These are phyloP conservation scores for Lepus timidus DNA, from an alignment of 2,113 vertebrate genomes.

Conservation along the genomic window DNA sequence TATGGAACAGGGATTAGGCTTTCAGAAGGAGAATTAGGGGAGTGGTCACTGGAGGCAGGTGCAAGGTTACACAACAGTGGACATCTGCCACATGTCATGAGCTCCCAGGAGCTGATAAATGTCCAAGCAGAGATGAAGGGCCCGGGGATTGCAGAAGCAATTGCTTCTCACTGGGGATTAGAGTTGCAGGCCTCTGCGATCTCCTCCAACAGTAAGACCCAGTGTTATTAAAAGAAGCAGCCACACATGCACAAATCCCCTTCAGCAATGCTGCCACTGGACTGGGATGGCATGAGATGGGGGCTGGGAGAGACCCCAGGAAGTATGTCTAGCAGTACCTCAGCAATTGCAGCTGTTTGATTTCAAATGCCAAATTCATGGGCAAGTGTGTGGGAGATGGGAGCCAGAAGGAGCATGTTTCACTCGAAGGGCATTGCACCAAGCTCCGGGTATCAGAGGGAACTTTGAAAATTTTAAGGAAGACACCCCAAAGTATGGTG, in stretches of 20 bases:
- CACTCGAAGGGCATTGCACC: not conserved
- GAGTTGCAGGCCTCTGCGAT: not conserved
- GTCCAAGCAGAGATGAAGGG: not conserved
- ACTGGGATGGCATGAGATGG: not conserved
- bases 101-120: not conserved
- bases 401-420: accelerated
- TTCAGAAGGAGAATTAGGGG: not conserved
- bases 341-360: not conserved
- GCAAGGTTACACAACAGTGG: not conserved
- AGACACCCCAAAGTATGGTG: not conserved
- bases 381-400: not conserved
- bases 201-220: not conserved
- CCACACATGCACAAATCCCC: not conserved
- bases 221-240: not conserved
- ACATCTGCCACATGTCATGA: not conserved
- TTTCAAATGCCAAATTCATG: not conserved
- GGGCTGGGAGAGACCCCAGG: accelerated
- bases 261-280: not conserved
- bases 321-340: not conserved
- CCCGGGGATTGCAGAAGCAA: not conserved
- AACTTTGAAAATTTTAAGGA: not conserved
- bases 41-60: not conserved
- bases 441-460: not conserved
- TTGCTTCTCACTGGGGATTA: not conserved
- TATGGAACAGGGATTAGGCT: not conserved